These are phyloP conservation scores for Bactericera cockerelli DNA, from an alignment of 1,140 invertebrate species.

Conservation along the genomic window DNA sequence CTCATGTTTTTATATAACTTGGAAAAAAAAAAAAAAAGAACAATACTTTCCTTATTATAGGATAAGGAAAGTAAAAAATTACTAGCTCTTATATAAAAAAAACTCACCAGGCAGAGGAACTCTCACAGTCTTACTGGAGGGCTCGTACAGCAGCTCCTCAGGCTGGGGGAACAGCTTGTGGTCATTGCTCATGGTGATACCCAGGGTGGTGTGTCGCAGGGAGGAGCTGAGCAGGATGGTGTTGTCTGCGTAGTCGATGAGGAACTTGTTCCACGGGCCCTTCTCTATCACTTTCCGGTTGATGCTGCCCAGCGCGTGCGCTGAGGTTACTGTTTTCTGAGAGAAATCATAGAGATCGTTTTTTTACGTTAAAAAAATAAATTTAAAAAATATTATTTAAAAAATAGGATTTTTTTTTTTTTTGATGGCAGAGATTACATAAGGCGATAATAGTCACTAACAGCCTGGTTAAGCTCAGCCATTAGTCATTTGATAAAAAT, in stretches of 20 bases:
- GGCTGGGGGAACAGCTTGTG: not conserved
- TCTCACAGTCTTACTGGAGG: not conserved
- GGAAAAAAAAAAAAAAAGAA: too few species aligned
- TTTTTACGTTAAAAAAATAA: too few species aligned
- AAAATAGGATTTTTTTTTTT: too few species aligned
- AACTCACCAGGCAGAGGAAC: not conserved
- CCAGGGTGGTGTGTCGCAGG: not conserved
- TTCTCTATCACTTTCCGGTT: conserved; percentile 4
- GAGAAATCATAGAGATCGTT: not conserved
- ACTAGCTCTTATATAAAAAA: too few species aligned
- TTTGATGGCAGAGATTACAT: too few species aligned
- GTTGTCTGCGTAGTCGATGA: not conserved
- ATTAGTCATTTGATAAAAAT: too few species aligned
- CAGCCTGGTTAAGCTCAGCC: too few species aligned
- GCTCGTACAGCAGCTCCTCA: not conserved
- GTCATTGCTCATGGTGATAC: not conserved
- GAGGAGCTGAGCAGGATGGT: not conserved
- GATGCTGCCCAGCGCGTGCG: not conserved
- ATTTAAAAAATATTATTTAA: too few species aligned
- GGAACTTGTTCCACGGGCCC: not conserved
- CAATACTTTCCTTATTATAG: too few species aligned
- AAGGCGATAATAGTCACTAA: too few species aligned
- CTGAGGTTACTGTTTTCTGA: not conserved
- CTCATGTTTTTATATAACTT: too few species aligned
- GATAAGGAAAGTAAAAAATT: too few species aligned